Percentiles rank a stretch among this genome's conserved stretches.
Evolutionary conservation across 2,797 vertebrate genomes (phyloP).

Genomic region (Huso huso): DNA sequence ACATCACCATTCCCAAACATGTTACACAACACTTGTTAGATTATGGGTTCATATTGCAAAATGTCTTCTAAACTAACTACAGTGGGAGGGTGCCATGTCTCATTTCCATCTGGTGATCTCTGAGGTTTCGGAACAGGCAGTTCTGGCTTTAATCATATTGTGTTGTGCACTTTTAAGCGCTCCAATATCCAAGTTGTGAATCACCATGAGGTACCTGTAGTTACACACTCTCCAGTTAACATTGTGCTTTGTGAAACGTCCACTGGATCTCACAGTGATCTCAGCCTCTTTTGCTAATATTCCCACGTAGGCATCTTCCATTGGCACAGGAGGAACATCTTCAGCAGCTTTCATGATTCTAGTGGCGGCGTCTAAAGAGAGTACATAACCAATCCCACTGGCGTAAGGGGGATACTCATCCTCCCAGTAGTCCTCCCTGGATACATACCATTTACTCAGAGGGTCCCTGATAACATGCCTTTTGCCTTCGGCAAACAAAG

Average conservation of each 20-base stretch:
- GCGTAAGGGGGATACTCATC: rapidly evolving
- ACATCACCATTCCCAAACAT: no score
- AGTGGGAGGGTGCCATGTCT: neutral
- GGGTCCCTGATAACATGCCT: constrained; percentile 9
- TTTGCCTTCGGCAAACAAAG: constrained; percentile 21
- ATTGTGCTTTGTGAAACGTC: constrained; percentile 33
- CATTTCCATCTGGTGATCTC: constrained; percentile 19
- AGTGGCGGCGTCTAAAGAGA: constrained; percentile 1
- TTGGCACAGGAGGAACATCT: rapidly evolving
- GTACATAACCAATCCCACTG: constrained; percentile 9
- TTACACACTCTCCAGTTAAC: constrained; percentile 17
- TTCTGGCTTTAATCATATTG: constrained; percentile 38
- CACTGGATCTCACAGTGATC: constrained; percentile 11
- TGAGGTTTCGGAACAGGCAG: constrained; percentile 29
- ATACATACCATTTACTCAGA: constrained; percentile 20
- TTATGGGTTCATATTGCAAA: no score
- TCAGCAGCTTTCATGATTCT: neutral
- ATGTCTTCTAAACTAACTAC: no score
- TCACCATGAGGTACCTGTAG: constrained; percentile 43
- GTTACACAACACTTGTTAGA: no score
- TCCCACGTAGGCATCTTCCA: constrained; percentile 22
- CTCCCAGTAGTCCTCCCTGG: neutral
- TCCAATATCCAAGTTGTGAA: constrained; percentile 33
- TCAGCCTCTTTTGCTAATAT: constrained; percentile 15
- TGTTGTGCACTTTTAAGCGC: constrained; percentile 32